Evolutionary conservation across 2,113 vertebrate species (phyloP), one percentile per base, ranked within the genome.

Genomic region (Apeltes quadracus): DNA sequence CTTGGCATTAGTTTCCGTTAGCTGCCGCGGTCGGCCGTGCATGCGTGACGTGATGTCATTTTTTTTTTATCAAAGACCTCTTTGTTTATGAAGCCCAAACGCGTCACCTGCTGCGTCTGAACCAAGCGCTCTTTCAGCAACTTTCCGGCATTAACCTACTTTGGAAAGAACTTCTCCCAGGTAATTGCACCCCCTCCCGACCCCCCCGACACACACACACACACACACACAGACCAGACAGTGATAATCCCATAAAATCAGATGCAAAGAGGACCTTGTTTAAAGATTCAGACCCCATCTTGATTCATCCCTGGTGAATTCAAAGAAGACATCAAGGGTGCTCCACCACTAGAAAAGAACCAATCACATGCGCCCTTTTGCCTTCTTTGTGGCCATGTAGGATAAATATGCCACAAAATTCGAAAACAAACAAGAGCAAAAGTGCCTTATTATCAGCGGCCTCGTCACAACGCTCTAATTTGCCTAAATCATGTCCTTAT

Each of bases 381-480:
- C 20, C 25, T 2, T 20, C 81, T 89, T 50, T 58, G 63, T 75
- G 72, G 81, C 44, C 20, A 84, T 68, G 56, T 44, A 75, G 86
- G 78, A 76, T 85, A 92, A 91, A 91, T 91, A 91, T 71, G 84
- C 72, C 27, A 56, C 57, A 83, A 90, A 91, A 90, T 76, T 87
- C 83, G 75, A 87, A 93, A 91, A 91, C 88, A 93, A 92, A 91
- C 82, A 90, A 81, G 83, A 83, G 76, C 84, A 90, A 88, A 91
- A 89, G 82, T 63, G 87, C 61, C 87, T 93, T 91, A 87, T 94
- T 93, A 93, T 89, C 53, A 90, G 79, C 77, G 75, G 59, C 59
- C 79, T 54, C 69, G 91, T 93, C 89, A 84, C 92, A 94, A 93
- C 61, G 81, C 87, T 84, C 89, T 87, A 89, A 92, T 93, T 93